phyloP scores from a whole-genome alignment of 2,888 invertebrate genomes.

The Thereva unica region DNA sequence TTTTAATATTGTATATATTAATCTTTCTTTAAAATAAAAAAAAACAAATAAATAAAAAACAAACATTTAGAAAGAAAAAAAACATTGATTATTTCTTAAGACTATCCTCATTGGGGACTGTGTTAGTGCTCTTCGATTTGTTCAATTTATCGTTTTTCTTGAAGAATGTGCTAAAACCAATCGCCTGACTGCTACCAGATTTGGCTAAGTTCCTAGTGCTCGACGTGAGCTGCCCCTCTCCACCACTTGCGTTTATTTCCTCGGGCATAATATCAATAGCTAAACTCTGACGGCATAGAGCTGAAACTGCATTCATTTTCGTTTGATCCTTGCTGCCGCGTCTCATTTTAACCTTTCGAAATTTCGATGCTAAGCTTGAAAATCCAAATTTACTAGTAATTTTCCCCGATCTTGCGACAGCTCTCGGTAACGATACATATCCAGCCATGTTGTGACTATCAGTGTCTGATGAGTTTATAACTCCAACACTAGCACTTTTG shows the following conservation, averaged over 20 bases:
- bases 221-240: not conserved
- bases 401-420: conserved; percentile 53
- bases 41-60: no score
- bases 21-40: no score
- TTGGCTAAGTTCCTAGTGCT: conserved; percentile 47
- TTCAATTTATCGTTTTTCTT: conserved; percentile 45
- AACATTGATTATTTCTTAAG: not conserved
- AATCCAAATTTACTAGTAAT: conserved; percentile 59
- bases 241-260: conserved; percentile 45
- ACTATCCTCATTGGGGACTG: conserved; percentile 4
- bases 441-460: conserved; percentile 55
- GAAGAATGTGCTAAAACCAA: conserved; percentile 36
- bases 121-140: conserved; percentile 52
- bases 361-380: conserved; percentile 65
- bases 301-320: conserved; percentile 67
- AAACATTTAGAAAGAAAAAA: no score
- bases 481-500: conserved; percentile 77
- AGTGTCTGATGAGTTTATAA: conserved; percentile 61
- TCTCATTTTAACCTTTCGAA: conserved; percentile 63
- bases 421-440: conserved; percentile 62
- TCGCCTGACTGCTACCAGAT: conserved; percentile 54
- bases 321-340: conserved; percentile 47
- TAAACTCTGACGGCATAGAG: conserved; percentile 75
- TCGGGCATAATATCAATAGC: conserved; percentile 63
- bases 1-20: no score